Evolutionary conservation across 2,113 vertebrate species (phyloP).

Genomic region (Hippocampus zosterae): DNA sequence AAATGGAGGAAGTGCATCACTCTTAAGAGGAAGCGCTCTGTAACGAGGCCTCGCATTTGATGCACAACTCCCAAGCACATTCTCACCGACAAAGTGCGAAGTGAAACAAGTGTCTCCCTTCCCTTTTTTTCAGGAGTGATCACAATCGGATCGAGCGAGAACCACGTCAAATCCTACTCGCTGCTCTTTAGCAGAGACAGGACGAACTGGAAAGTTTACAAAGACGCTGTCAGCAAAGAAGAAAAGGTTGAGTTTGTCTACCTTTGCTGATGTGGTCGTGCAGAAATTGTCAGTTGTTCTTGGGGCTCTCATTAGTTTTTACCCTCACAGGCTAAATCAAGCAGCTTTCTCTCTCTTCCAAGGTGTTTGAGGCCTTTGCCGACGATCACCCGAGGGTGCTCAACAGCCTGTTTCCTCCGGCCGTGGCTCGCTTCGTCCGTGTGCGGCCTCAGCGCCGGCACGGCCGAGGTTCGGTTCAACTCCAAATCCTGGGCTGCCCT

Average conservation of each 20-base stretch:
- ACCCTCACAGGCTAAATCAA: not conserved
- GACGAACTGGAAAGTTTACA: conserved; percentile 79
- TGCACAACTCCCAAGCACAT: no score
- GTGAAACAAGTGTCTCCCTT: not conserved
- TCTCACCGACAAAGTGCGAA: not conserved
- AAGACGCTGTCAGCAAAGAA: conserved; percentile 66
- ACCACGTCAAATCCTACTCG: conserved; percentile 70
- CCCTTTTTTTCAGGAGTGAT: conserved; percentile 68
- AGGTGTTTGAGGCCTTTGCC: conserved; percentile 78
- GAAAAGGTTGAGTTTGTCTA: conserved; percentile 66
- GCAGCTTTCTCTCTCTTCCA: not conserved
- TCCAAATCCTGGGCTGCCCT: conserved; percentile 77
- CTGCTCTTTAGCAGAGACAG: conserved; percentile 76
- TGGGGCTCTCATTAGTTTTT: not conserved
- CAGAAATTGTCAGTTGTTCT: not conserved
- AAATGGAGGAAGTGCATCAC: not conserved
- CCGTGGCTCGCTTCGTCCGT: conserved; percentile 74
- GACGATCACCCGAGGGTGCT: conserved; percentile 68
- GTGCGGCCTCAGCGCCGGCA: conserved; percentile 72
- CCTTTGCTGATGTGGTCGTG: not conserved
- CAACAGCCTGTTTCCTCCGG: conserved; percentile 76
- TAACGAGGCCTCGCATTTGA: not conserved
- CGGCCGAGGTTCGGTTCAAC: conserved; percentile 57
- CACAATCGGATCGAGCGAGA: conserved; percentile 69
- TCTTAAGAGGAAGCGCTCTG: not conserved